Evolutionary conservation across 1,140 invertebrate genomes (phyloP).

Genomic region (Orius insidiosus): DNA sequence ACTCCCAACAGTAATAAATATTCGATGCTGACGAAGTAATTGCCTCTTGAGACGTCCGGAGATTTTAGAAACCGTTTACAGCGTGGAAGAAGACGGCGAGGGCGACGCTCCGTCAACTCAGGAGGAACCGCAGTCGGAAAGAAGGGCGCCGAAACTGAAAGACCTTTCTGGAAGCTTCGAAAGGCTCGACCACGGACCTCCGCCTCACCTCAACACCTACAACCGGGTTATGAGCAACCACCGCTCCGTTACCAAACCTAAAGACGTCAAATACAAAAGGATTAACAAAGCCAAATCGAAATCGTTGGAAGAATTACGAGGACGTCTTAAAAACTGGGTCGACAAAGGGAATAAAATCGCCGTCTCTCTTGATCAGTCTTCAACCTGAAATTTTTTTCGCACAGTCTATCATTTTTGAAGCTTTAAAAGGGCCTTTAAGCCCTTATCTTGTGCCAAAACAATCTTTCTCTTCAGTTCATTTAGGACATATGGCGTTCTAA

Average conservation of each 20-base stretch:
- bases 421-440: no score
- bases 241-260: constrained; percentile 71
- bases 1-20: constrained; percentile 47
- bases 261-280: constrained; percentile 76
- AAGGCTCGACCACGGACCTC: constrained; percentile 24
- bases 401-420: no score
- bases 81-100: constrained; percentile 62
- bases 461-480: no score
- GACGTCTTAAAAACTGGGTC: constrained; percentile 64
- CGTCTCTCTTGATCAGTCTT: constrained; percentile 33
- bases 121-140: constrained; percentile 21
- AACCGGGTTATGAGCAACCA: constrained; percentile 80
- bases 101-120: constrained; percentile 31
- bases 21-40: constrained; percentile 44
- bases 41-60: constrained; percentile 51
- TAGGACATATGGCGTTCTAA: no score
- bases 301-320: constrained; percentile 65
- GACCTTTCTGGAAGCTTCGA: constrained; percentile 30
- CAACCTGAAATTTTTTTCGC: constrained; percentile 21
- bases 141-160: constrained; percentile 21
- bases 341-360: constrained; percentile 53
- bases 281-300: constrained; percentile 82
- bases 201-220: constrained; percentile 51
- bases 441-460: no score
- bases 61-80: constrained; percentile 68